A percentile compares a stretch with the other conserved stretches of the same genome.
phyloP scores from a whole-genome alignment of 2,113 vertebrate species.

The Carassius auratus region DNA sequence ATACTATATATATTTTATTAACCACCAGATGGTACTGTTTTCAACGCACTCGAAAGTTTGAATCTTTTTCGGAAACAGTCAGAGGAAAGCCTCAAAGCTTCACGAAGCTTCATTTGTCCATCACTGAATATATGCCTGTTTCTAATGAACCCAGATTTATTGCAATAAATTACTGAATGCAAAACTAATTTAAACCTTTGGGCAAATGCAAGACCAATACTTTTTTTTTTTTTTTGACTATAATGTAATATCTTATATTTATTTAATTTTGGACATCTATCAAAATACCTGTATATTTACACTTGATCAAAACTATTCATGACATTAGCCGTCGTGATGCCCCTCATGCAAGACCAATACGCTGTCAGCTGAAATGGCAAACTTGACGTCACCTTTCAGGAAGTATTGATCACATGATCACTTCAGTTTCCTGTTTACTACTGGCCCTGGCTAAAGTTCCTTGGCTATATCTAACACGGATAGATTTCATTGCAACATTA shows the following conservation, averaged over 20 bases:
- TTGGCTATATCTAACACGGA: constrained; percentile 48
- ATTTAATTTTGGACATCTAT: too few relatives aligned
- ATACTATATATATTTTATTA: too few relatives aligned
- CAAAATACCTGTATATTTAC: too few relatives aligned
- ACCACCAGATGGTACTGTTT: too few relatives aligned
- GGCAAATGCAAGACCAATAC: neutral
- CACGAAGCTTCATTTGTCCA: too few relatives aligned
- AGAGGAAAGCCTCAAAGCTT: too few relatives aligned
- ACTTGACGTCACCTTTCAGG: constrained; percentile 51
- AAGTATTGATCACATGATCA: constrained; percentile 69
- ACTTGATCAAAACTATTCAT: too few relatives aligned
- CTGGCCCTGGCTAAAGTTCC: constrained; percentile 51
- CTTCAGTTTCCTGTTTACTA: constrained; percentile 78
- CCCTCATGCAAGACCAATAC: neutral
- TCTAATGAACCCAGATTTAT: neutral
- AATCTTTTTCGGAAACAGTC: too few relatives aligned
- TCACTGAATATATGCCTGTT: neutral
- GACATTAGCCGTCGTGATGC: too few relatives aligned
- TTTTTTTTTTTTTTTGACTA: too few relatives aligned
- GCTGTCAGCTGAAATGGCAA: neutral
- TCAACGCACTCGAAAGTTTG: too few relatives aligned
- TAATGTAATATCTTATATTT: too few relatives aligned
- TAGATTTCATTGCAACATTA: neutral
- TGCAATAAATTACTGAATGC: neutral
- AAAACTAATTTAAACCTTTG: neutral